A percentile compares a stretch with the other conserved stretches of the same genome.
These are phyloP conservation scores for Trachelus stipa DNA, from an alignment of 2,888 invertebrate species.

Conservation along the genomic window DNA sequence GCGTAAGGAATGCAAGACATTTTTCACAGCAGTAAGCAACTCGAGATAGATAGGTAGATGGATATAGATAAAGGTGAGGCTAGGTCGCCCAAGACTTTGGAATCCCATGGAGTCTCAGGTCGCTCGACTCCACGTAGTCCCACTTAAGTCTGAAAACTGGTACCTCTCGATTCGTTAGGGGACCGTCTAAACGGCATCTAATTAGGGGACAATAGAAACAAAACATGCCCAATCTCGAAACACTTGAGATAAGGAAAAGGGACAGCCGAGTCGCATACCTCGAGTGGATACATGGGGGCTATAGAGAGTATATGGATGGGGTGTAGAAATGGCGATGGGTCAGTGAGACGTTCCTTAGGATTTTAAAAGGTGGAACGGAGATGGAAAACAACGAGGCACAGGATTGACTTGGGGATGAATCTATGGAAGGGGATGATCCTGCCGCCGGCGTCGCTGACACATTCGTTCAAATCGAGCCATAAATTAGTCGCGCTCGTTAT, in stretches of 20 bases:
- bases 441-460: constrained; percentile 21
- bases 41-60: constrained; percentile 3
- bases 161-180: constrained; percentile 51
- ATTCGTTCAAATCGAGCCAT: constrained; percentile 29
- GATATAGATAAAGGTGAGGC: not conserved
- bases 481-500: constrained; percentile 26
- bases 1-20: not conserved
- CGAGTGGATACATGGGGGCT: constrained; percentile 10
- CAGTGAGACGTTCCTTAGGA: not conserved
- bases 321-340: not conserved
- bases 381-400: constrained; percentile 11
- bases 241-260: constrained; percentile 53
- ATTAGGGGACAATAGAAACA: constrained; percentile 62
- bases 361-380: not conserved
- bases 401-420: not conserved
- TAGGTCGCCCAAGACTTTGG: not conserved
- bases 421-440: constrained; percentile 22
- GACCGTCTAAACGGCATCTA: constrained; percentile 58
- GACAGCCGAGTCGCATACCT: constrained; percentile 42
- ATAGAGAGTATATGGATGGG: not conserved
- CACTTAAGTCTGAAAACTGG: constrained; percentile 2
- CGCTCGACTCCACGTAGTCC: not conserved
- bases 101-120: not conserved
- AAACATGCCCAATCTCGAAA: constrained; percentile 60
- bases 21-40: not conserved